Percentiles rank a stretch among this genome's conserved stretches.
These are phyloP conservation scores for Aphaenogaster rudis DNA, from an alignment of 1,140 invertebrate species.

Conservation along the genomic window DNA sequence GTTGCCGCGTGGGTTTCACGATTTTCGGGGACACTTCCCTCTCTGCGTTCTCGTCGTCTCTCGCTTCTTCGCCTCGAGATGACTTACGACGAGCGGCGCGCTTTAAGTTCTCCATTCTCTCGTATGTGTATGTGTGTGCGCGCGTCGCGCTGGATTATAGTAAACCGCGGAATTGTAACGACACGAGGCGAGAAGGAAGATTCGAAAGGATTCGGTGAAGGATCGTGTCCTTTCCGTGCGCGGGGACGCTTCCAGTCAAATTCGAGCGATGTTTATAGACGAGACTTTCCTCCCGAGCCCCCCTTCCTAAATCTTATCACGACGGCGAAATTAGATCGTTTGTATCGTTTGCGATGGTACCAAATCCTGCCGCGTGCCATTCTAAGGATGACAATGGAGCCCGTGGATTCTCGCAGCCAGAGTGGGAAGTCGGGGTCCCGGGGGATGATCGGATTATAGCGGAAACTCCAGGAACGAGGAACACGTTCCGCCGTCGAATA, in stretches of 20 bases:
- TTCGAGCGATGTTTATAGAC: constrained; percentile 1
- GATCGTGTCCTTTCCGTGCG: background rate
- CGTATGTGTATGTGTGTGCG: background rate
- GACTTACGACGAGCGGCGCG: constrained; percentile 77
- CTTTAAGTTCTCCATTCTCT: constrained; percentile 68
- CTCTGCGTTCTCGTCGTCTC: constrained; percentile 15
- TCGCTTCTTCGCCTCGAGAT: constrained; percentile 61
- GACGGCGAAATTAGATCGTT: constrained; percentile 69
- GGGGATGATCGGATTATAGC: constrained; percentile 72
- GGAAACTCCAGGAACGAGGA: constrained; percentile 67
- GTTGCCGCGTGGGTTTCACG: constrained; percentile 77
- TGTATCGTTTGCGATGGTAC: constrained; percentile 72
- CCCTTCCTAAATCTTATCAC: background rate
- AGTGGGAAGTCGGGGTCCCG: background rate
- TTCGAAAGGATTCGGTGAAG: background rate
- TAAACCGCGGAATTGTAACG: constrained; percentile 65
- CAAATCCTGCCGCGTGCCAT: constrained; percentile 58
- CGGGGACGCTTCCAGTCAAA: background rate
- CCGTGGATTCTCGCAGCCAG: constrained; percentile 6
- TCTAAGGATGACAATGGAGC: constrained; percentile 64
- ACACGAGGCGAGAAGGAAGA: constrained; percentile 3
- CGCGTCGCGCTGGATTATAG: constrained; percentile 68
- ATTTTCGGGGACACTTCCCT: constrained; percentile 78
- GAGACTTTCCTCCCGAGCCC: background rate
- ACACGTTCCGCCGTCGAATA: constrained; percentile 42